These are phyloP conservation scores for Gasteruption jaculator DNA, from an alignment of 2,888 invertebrate species.

Conservation along the genomic window DNA sequence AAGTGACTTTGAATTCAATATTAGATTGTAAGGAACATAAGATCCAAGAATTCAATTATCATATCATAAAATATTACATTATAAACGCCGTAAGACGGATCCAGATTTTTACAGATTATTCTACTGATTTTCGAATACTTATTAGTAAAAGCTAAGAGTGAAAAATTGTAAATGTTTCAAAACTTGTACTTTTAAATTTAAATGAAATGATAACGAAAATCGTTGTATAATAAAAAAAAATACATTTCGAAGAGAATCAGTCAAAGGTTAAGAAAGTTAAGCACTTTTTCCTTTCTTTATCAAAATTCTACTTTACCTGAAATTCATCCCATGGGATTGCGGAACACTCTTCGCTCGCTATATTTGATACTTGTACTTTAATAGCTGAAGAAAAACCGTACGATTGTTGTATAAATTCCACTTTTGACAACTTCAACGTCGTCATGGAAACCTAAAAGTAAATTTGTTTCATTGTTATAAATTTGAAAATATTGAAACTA, in stretches of 20 bases:
- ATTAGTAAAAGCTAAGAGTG: too few relatives aligned
- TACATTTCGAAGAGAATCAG: constrained; percentile 11
- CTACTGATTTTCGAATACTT: too few relatives aligned
- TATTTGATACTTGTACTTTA: constrained; percentile 66
- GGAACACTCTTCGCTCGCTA: constrained; percentile 77
- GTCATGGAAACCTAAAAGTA: constrained; percentile 53
- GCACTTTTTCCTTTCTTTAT: neutral
- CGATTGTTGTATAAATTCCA: constrained; percentile 71
- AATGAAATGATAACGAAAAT: too few relatives aligned
- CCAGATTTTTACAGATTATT: too few relatives aligned
- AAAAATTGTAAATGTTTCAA: too few relatives aligned
- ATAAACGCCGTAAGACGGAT: too few relatives aligned
- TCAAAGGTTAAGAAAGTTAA: constrained; percentile 9
- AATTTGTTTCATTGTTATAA: constrained; percentile 7
- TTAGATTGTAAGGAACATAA: too few relatives aligned
- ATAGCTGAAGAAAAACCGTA: constrained; percentile 63
- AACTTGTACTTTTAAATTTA: too few relatives aligned
- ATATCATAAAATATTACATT: too few relatives aligned
- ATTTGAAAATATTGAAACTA: too few relatives aligned
- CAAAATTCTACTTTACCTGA: constrained; percentile 61
- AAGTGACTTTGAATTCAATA: too few relatives aligned
- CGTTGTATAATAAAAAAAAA: constrained; percentile 20
- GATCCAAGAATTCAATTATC: too few relatives aligned
- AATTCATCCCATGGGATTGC: constrained; percentile 93
- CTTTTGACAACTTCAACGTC: constrained; percentile 68